Evolutionary conservation across 2,797 vertebrate species (phyloP).

Genomic region (Bovichtus variegatus): DNA sequence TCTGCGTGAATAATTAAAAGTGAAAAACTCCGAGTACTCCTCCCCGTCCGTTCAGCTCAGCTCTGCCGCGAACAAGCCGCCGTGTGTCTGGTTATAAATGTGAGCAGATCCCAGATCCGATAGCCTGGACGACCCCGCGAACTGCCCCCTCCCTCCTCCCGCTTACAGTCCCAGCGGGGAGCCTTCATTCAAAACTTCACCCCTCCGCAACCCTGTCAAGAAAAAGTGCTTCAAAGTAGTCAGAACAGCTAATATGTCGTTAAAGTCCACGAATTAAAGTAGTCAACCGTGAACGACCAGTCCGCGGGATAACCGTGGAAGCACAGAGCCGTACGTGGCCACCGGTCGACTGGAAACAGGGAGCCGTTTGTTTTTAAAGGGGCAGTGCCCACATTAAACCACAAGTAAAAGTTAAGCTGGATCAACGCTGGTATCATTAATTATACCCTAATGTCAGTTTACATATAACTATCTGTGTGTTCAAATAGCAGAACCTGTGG

Average conservation of each 20-base stretch:
- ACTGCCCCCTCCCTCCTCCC: slow-evolving; percentile 52
- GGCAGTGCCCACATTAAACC: slow-evolving; percentile 51
- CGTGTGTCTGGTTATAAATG: slow-evolving; percentile 64
- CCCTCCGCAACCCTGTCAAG: neutral
- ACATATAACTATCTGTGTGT: neutral
- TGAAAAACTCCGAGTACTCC: slow-evolving; percentile 32
- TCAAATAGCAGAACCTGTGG: slow-evolving; percentile 23
- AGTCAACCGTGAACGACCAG: neutral
- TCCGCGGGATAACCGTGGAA: slow-evolving; percentile 8
- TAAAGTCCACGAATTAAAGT: neutral
- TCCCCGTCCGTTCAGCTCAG: slow-evolving; percentile 36
- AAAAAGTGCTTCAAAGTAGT: slow-evolving; percentile 1
- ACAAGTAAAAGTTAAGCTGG: neutral
- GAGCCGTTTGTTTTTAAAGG: slow-evolving; percentile 80
- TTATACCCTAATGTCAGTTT: neutral
- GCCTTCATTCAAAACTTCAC: slow-evolving; percentile 68
- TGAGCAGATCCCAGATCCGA: slow-evolving; percentile 73
- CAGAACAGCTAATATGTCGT: neutral
- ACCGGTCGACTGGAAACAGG: slow-evolving; percentile 46
- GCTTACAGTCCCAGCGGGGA: slow-evolving; percentile 64
- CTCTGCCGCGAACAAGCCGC: slow-evolving; percentile 60
- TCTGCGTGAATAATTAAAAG: neutral
- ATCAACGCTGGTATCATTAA: neutral
- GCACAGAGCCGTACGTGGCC: slow-evolving; percentile 56
- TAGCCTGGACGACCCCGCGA: slow-evolving; percentile 67